Base-by-base conservation (phyloP, 2,797 vertebrate genomes). In the Chaetophractus vellerosus region DNA sequence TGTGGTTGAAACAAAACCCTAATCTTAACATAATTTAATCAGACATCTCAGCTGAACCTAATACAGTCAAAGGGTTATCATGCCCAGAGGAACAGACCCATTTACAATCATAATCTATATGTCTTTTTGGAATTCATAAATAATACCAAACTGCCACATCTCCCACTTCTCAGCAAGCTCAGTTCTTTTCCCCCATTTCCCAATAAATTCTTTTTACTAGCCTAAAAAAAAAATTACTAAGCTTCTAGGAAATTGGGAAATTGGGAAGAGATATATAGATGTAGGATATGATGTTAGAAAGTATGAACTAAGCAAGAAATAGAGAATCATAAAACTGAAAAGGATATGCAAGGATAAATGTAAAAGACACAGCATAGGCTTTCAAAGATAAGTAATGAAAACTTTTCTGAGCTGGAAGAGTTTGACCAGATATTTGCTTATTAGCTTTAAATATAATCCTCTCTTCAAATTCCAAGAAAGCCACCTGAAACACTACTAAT, bases 401-500 rank as follows among this genome's bases (percentile, higher is more conserved):
- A 64, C 0, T 52, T 72, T 69, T 72, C n/a, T 63, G 26, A 96
- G 61, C 14, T 83, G 52, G 80, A 93, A 55, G 9, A 82, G 72
- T 86, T 80, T 52, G 6, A 18, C 16, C 52, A 80, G 41, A 61
- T 75, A 36, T 23, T 97, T 93, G 59, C 15, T 61, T 75, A 36
- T 23, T 97, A 91, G 66, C 15, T 61, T 71, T 92, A 63, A 48
- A 74, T 7, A 31, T 61, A 38, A 83, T 15, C 31, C 38, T 76
- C 14, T 24, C 55, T 86, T 83, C 31, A 90, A 50, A 28, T 84
- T 91, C 33, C 64, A 66, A 75, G 21, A 78, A 41, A 19, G 3
- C 33, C 57, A 55, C 23, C 18, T 88, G 38, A 90, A 8, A 63
- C 5, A 31, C 6, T 76, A 4, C 11, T 55, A n/a, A 63, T 64